phyloP scores from a whole-genome alignment of 2,888 invertebrate species.

The Andrena haemorrhoa region DNA sequence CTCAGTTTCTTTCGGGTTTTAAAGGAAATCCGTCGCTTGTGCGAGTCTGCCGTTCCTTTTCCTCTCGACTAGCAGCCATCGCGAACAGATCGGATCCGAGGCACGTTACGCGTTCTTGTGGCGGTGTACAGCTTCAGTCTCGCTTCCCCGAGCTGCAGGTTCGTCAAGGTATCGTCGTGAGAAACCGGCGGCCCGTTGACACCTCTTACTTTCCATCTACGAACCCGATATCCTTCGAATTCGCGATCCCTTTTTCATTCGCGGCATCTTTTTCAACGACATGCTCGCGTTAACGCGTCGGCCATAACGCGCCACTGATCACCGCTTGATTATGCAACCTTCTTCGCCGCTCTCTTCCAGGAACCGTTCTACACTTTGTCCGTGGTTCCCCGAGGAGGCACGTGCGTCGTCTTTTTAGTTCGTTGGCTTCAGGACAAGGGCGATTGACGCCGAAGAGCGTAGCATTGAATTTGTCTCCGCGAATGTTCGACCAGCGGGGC shows the following conservation, averaged over 20 bases:
- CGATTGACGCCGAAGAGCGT: neutral
- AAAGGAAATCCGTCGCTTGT: too few species aligned
- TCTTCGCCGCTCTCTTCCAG: neutral
- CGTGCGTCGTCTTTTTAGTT: neutral
- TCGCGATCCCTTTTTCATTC: slow-evolving; percentile 51
- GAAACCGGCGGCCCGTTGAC: slow-evolving; percentile 51
- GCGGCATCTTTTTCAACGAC: slow-evolving; percentile 34
- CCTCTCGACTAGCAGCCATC: neutral
- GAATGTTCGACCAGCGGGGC: neutral
- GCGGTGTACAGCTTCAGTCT: slow-evolving; percentile 29
- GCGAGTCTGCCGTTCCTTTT: too few species aligned
- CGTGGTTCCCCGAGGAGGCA: neutral
- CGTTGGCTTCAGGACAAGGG: neutral
- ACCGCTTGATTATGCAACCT: slow-evolving; percentile 12
- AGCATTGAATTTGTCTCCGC: neutral
- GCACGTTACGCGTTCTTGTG: slow-evolving; percentile 15
- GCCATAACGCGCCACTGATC: slow-evolving; percentile 16
- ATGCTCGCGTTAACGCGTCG: slow-evolving; percentile 27
- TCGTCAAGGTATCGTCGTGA: slow-evolving; percentile 65
- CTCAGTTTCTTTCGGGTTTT: neutral
- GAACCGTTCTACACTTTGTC: neutral
- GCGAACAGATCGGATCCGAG: slow-evolving; percentile 40
- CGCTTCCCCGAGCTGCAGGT: slow-evolving; percentile 23
- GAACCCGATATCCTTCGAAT: slow-evolving; percentile 68
- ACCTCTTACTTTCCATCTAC: slow-evolving; percentile 62